A percentile compares a stretch with the other conserved stretches of the same genome.
These are phyloP conservation scores for Bombus ignitus DNA, from an alignment of 1,140 invertebrate species.

Conservation along the genomic window DNA sequence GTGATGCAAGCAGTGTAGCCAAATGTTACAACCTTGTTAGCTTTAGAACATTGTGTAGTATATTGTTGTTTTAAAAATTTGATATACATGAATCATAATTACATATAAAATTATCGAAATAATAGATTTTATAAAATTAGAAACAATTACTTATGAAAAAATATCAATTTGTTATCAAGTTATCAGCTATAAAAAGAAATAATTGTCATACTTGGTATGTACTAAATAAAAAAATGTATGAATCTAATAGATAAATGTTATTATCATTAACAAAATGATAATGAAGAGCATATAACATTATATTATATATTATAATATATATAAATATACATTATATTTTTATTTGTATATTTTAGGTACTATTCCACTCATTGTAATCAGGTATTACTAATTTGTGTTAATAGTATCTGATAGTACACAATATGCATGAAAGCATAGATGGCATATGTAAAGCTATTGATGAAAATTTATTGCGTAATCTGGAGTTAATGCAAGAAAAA, in stretches of 20 bases:
- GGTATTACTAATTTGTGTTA: not conserved
- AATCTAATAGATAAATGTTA: not conserved
- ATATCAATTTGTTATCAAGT: not conserved
- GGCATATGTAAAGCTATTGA: conserved; percentile 84
- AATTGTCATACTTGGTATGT: not conserved
- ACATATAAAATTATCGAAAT: not conserved
- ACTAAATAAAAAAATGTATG: not conserved
- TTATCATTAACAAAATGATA: not conserved
- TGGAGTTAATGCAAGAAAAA: conserved; percentile 88
- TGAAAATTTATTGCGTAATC: conserved; percentile 84
- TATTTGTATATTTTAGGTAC: conserved; percentile 10
- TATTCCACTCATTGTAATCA: not conserved
- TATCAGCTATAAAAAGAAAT: not conserved
- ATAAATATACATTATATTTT: not conserved
- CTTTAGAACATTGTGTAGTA: not conserved
- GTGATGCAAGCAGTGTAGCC: conserved; percentile 2
- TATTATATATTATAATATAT: not conserved
- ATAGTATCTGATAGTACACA: not conserved
- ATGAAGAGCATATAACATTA: not conserved
- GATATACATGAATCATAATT: not conserved
- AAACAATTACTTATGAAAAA: not conserved
- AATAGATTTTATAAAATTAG: not conserved
- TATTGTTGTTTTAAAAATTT: not conserved
- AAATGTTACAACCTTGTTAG: not conserved
- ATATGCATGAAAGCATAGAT: conserved; percentile 65